Conservation (phyloP, 2,797 vertebrate genomes). For the Artibeus jamaicensis region DNA sequence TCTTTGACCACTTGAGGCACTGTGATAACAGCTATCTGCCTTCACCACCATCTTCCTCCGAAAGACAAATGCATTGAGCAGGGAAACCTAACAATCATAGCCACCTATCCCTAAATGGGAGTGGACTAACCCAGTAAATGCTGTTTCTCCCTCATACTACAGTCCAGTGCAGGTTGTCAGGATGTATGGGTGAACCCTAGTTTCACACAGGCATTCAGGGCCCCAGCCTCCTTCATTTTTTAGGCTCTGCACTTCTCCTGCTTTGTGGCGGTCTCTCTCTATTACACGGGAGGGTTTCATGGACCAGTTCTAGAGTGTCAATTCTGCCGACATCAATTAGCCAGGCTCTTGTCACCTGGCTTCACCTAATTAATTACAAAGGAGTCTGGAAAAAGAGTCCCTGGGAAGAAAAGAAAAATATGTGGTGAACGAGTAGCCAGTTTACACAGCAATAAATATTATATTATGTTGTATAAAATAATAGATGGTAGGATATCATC, state of each 20-base stretch:
- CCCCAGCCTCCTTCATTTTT: not conserved
- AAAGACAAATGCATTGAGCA: not conserved
- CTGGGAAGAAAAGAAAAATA: not conserved
- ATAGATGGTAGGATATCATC: not conserved
- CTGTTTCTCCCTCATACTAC: not conserved
- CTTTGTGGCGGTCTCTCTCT: not conserved
- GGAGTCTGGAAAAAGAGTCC: not conserved
- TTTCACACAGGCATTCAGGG: not conserved
- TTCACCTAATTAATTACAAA: not conserved
- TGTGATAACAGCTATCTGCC: not conserved
- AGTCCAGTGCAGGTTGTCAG: not conserved
- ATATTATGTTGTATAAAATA: not conserved
- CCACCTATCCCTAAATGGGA: not conserved
- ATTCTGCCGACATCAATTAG: not conserved
- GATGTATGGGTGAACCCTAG: not conserved
- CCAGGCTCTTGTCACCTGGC: not conserved
- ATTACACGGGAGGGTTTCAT: not conserved
- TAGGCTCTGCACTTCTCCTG: not conserved
- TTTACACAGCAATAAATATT: constrained; percentile 14
- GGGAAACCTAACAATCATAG: not conserved
- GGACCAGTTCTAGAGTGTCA: not conserved
- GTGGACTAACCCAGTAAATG: not conserved
- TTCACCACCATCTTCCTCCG: not conserved
- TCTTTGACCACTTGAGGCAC: not conserved
- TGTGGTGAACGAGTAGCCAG: not conserved